Base-by-base conservation (phyloP, 2,888 invertebrate genomes). In the Calameuta pallipes region DNA sequence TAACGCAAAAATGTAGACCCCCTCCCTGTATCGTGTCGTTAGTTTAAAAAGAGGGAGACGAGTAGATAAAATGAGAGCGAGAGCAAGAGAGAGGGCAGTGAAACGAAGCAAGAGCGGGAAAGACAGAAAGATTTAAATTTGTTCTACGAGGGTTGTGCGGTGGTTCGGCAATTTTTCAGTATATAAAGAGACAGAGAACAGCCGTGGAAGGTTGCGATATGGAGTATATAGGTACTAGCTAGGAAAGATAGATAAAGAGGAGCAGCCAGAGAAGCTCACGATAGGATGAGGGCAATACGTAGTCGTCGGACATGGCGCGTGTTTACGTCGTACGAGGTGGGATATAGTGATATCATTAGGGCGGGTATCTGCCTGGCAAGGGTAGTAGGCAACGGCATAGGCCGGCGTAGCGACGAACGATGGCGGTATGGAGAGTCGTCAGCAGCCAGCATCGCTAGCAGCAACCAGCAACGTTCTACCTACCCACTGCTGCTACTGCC, bases 271-370 rank as follows among this genome's bases (percentile, higher is more conserved):
- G 56, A 9, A 56, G 23, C 56, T 56, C 56, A 31, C 71, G 31
- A 71, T 31, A 71, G 71, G 71, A 36, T 12, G 36, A 71, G 71
- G 12, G 71, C 34, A 71, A 71, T 71, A 71, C 34, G 71, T 71
- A 71, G 71, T 71, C 71, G 71, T 71, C 74, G 74, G 74, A 74
- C 35, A 74, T 71, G 71, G 23, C 74, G 74, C 36, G 74, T 74
- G 74, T 74, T 74, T 74, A 74, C 74, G 74, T 74, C 23, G 35
- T 36, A 37, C 35, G 74, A 74, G 34, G 74, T 34, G 74, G 71
- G 31, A 37, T 37, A 74, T 34, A 37, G 74, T n/a, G 74, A 74
- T 74, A 74, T 36, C 34, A 36, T 74, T 36, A 36, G 15, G 71
- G n/a, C 34, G 33, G 56, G 34, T 71, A 35, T 76, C 33, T 76